Base-by-base conservation (phyloP, 2,888 invertebrate genomes). In the Volucella zonaria region DNA sequence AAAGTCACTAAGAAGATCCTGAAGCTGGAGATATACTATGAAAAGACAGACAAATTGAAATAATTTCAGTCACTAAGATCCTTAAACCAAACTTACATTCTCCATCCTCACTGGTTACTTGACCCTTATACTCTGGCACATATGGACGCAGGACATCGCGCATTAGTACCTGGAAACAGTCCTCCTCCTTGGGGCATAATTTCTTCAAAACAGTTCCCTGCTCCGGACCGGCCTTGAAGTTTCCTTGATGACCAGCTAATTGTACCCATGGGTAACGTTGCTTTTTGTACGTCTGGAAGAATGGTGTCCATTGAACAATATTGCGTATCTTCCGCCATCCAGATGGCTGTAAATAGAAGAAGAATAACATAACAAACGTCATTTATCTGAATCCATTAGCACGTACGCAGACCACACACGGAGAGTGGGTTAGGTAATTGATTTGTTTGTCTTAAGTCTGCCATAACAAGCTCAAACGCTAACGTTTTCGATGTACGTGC, bases 211-310 rank as follows among this genome's bases (percentile, higher is more conserved):
- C 98, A 31, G 98, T 98, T 54, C 98, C 98, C 89, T 96, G 97
- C 88, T 97, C 96, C 1, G 96, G 96, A 0, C 98, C 98, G 1
- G 98, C 97, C 89, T 97, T 96, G 93, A 98, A 98, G 92, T 97
- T 98, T 49, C 98, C 98, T 92, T 98, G 97, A 91, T 98, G 98
- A 0, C 98, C 98, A 14, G 98, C 98, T 54, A 98, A 93, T 92
- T 98, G 98, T 78, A 98, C 97, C 98, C 98, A 98, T 71, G 98
- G 98, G 92, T 98, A 98, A 88, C 97, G 93, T 92, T 97, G 96
- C 91, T 97, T 98, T 92, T 98, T 98, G 94, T 98, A 98, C 0
- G 97, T 98, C 93, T 98, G 98, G 91, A 98, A 97, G 93, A 98
- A 98, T 51, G 98, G 98, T 56, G 98, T 97, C 97, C 98, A 98